phyloP scores from a whole-genome alignment of 1,140 invertebrate species.

The Lucilia cuprina region DNA sequence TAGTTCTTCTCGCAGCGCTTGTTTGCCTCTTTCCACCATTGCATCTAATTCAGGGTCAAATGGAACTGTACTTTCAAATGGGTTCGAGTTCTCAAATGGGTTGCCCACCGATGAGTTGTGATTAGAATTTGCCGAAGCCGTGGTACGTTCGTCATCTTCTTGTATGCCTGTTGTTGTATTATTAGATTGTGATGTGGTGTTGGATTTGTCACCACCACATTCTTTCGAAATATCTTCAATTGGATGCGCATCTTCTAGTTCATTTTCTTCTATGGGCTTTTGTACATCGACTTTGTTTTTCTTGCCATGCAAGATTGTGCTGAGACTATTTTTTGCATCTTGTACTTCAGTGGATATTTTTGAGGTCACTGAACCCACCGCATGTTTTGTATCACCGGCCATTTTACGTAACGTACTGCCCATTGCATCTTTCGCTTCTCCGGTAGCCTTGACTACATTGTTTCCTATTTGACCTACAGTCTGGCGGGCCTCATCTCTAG shows the following conservation, averaged over 20 bases:
- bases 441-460: conserved; percentile 47
- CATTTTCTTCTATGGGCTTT: conserved; percentile 44
- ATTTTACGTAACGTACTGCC: conserved; percentile 51
- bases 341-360: conserved; percentile 44
- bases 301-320: conserved; percentile 55
- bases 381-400: conserved; percentile 42
- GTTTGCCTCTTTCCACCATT: conserved; percentile 49
- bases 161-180: conserved; percentile 41
- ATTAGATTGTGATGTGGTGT: conserved; percentile 37
- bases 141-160: conserved; percentile 58
- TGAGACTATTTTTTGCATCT: conserved; percentile 56
- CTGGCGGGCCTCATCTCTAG: conserved; percentile 34
- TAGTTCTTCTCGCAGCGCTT: conserved; percentile 52
- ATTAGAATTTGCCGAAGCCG: conserved; percentile 58
- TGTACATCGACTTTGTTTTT: conserved; percentile 26
- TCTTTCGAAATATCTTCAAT: conserved; percentile 50
- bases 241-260: conserved; percentile 29
- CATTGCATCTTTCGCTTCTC: conserved; percentile 52
- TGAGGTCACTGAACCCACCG: conserved; percentile 34
- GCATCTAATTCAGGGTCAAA: conserved; percentile 44
- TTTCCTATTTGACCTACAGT: conserved; percentile 44
- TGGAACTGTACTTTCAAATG: conserved; percentile 33
- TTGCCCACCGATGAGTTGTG: conserved; percentile 52
- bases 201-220: conserved; percentile 40
- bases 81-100: conserved; percentile 40